These are phyloP conservation scores for Diceros bicornis DNA, from an alignment of 2,797 vertebrate species.

Conservation along the genomic window DNA sequence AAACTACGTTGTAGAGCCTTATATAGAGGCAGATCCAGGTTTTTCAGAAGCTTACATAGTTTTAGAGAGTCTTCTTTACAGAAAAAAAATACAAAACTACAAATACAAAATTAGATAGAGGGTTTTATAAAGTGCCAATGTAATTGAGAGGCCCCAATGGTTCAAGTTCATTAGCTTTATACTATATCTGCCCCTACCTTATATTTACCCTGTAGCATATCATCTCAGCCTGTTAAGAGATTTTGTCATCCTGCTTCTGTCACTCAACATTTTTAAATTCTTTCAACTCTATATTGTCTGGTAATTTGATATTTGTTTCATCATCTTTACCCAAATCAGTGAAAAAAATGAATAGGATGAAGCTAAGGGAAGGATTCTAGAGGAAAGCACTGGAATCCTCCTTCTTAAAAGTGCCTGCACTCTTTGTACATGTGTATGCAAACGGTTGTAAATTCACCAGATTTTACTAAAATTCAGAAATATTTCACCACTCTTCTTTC, in stretches of 20 bases:
- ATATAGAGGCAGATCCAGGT: not conserved
- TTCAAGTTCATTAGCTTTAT: not conserved
- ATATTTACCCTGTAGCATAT: not conserved
- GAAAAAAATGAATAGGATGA: not conserved
- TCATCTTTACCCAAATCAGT: not conserved
- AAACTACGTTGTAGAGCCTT: not conserved
- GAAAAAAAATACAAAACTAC: not conserved
- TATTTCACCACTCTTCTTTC: not conserved
- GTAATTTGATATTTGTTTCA: not conserved
- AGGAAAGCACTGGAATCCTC: not conserved
- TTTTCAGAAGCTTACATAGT: not conserved
- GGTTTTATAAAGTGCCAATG: not conserved
- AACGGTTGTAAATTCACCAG: not conserved
- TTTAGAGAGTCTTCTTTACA: not conserved
- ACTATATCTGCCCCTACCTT: not conserved
- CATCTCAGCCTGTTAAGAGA: not conserved
- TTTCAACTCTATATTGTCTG: not conserved
- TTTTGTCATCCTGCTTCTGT: not conserved
- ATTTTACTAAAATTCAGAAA: conserved; percentile 7
- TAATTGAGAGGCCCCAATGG: not conserved
- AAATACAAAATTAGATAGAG: not conserved
- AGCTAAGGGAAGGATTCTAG: not conserved
- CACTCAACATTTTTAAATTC: not conserved
- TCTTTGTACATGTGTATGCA: not conserved
- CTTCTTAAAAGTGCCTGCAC: not conserved